Evolutionary conservation across 2,888 invertebrate genomes (phyloP).

Genomic region (Craniophora ligustri): DNA sequence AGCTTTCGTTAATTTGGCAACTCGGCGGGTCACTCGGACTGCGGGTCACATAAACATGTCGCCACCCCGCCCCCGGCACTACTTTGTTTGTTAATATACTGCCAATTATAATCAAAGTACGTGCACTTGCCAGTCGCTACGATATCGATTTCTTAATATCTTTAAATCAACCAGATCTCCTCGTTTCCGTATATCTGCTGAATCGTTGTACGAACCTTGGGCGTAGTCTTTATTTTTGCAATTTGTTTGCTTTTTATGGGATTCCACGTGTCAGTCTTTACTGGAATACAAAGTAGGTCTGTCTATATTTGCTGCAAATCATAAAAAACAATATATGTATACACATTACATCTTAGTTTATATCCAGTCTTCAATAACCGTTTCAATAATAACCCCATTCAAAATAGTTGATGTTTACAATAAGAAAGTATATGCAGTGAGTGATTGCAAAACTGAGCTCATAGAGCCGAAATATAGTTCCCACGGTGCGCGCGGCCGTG

Average conservation of each 20-base stretch:
- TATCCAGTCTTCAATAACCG: slow-evolving; percentile 1
- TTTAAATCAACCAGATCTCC: slow-evolving; percentile 70
- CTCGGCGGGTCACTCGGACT: slow-evolving; percentile 77
- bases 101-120: slow-evolving; percentile 83
- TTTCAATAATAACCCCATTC: slow-evolving; percentile 17
- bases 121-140: slow-evolving; percentile 68
- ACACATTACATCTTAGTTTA: background rate
- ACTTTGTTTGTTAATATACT: slow-evolving; percentile 86
- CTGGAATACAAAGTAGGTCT: no score
- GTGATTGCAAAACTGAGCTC: slow-evolving; percentile 81
- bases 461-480: slow-evolving; percentile 83
- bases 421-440: slow-evolving; percentile 64
- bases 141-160: slow-evolving; percentile 81
- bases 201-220: slow-evolving; percentile 54
- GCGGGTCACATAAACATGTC: slow-evolving; percentile 85
- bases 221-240: slow-evolving; percentile 47
- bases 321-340: background rate
- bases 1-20: slow-evolving; percentile 85
- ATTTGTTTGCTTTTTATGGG: slow-evolving; percentile 34
- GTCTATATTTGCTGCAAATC: slow-evolving; percentile 5
- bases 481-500: slow-evolving; percentile 78
- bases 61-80: slow-evolving; percentile 79
- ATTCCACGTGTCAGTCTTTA: slow-evolving; percentile 13
- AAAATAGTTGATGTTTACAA: slow-evolving; percentile 62
- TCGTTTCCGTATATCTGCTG: slow-evolving; percentile 64